phyloP scores from a whole-genome alignment of 1,140 invertebrate genomes.

The Rhagoletis zephyria region DNA sequence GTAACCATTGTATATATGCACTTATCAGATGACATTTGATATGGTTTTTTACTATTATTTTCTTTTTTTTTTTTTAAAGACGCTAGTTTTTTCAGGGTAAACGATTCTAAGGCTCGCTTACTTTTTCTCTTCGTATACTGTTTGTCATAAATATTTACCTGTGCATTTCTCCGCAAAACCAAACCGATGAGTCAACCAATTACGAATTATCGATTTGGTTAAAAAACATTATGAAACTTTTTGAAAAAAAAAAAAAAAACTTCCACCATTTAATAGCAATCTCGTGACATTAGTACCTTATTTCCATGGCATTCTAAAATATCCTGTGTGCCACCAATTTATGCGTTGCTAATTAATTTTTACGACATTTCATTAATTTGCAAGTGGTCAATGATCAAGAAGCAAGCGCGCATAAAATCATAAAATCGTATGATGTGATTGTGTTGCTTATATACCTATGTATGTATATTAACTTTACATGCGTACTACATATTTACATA shows the following conservation, averaged over 20 bases:
- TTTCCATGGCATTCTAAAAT: not conserved
- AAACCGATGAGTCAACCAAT: no score
- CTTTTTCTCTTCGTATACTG: no score
- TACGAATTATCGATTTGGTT: not conserved
- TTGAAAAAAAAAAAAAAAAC: not conserved
- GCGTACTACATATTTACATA: not conserved
- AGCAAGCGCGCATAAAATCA: not conserved
- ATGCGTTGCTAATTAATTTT: conserved; percentile 57
- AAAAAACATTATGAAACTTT: not conserved
- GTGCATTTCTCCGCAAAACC: no score
- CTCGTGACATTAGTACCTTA: conserved; percentile 30
- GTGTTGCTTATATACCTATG: not conserved
- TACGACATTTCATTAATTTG: conserved; percentile 59
- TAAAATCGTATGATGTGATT: not conserved
- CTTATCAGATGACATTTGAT: no score
- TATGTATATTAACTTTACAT: no score
- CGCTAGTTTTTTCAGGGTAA: no score
- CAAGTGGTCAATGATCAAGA: conserved; percentile 52
- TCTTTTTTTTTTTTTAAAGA: no score
- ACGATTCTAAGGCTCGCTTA: no score
- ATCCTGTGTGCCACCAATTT: conserved; percentile 8
- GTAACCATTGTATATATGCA: no score
- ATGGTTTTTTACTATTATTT: no score
- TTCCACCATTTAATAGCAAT: not conserved
- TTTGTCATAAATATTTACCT: no score